Evolutionary conservation across 30 jellyfish, hydroid and myxozoan species (phyloP).

Genomic region (Calvadosia cruxmelitensis): DNA sequence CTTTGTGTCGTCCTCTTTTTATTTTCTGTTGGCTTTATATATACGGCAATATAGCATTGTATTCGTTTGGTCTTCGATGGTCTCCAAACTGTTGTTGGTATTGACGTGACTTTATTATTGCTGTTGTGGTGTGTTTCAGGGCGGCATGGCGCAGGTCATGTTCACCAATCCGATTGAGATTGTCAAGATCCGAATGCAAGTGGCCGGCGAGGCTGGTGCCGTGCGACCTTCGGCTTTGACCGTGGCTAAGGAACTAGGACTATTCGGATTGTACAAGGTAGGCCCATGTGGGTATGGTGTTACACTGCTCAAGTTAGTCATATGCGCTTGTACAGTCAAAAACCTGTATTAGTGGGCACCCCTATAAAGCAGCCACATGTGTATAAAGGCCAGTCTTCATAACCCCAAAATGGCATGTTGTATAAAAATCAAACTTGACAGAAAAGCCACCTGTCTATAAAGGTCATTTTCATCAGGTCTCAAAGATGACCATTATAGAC

Average conservation of each 20-base stretch:
- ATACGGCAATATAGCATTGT: not conserved
- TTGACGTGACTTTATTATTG: too few species aligned
- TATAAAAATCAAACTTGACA: too few species aligned
- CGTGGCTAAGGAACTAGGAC: conserved; percentile 61
- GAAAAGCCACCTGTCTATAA: too few species aligned
- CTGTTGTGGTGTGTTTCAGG: conserved; percentile 27
- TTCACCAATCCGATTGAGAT: conserved; percentile 93
- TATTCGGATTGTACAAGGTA: conserved; percentile 90
- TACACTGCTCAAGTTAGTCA: not conserved
- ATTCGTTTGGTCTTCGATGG: not conserved
- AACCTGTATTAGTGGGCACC: too few species aligned
- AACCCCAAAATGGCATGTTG: too few species aligned
- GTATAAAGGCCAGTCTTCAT: too few species aligned
- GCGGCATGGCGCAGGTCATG: conserved; percentile 96
- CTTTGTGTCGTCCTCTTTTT: not conserved
- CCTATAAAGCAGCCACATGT: too few species aligned
- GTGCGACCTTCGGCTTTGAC: conserved; percentile 52
- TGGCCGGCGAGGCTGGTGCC: conserved; percentile 87
- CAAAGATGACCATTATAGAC: too few species aligned
- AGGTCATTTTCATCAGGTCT: too few species aligned
- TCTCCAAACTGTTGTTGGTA: not conserved
- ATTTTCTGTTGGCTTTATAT: not conserved
- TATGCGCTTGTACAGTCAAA: not conserved
- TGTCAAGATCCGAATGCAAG: conserved; percentile 97
- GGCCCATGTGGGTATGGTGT: too few species aligned